Percentiles rank a stretch among this genome's conserved stretches.
phyloP scores from a whole-genome alignment of 1,140 invertebrate species.

The Liolophura sinensis region DNA sequence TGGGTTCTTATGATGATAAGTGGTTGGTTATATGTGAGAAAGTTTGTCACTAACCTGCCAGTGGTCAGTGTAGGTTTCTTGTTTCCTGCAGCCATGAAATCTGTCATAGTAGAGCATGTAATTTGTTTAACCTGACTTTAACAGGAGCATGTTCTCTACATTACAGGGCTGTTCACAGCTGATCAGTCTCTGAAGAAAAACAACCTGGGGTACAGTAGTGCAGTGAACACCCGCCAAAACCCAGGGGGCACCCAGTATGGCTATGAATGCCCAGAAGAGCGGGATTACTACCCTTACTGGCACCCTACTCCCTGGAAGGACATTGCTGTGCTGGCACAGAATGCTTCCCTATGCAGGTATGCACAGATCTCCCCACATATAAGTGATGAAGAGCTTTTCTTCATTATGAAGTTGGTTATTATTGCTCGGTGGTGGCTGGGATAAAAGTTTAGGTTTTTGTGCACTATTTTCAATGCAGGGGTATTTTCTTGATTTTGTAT shows the following conservation, averaged over 20 bases:
- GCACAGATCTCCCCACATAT: background rate
- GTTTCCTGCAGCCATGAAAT: too few relatives aligned
- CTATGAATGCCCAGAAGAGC: conserved; percentile 59
- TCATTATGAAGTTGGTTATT: too few relatives aligned
- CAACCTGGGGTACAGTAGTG: conserved; percentile 50
- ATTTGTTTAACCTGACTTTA: too few relatives aligned
- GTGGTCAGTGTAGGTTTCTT: too few relatives aligned
- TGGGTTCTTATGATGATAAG: too few relatives aligned
- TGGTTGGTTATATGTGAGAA: too few relatives aligned
- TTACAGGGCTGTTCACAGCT: conserved; percentile 52
- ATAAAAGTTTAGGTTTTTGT: too few relatives aligned
- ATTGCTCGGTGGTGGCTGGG: too few relatives aligned
- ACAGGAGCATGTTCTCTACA: background rate
- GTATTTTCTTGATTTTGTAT: too few relatives aligned
- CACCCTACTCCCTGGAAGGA: conserved; percentile 56
- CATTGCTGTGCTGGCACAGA: conserved; percentile 54
- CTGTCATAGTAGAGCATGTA: too few relatives aligned
- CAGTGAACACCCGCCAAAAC: conserved; percentile 56
- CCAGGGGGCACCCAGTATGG: conserved; percentile 50
- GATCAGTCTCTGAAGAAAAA: conserved; percentile 51
- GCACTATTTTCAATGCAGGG: too few relatives aligned
- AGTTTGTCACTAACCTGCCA: too few relatives aligned
- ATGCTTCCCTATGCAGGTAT: conserved; percentile 50
- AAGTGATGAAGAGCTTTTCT: background rate
- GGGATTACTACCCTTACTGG: conserved; percentile 59